Evolutionary conservation across 2,888 invertebrate species (phyloP).

Genomic region (Apamea sordens): DNA sequence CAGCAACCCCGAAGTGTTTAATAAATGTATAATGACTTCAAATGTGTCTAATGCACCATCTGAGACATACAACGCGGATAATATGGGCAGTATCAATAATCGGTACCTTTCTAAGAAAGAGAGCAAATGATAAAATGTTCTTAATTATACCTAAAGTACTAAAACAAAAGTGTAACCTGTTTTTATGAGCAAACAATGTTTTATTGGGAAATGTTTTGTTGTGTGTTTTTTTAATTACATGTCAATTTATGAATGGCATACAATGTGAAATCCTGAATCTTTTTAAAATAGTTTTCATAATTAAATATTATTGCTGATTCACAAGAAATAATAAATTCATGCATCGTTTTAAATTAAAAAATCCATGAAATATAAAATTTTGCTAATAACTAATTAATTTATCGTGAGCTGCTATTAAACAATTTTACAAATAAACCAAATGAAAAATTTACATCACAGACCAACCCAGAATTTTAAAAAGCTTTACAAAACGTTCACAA

Average conservation of each 20-base stretch:
- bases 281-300: not conserved
- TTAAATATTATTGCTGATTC: not conserved
- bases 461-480: slow-evolving; percentile 2
- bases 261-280: not conserved
- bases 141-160: not conserved
- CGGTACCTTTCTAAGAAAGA: not conserved
- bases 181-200: not conserved
- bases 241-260: not conserved
- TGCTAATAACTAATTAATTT: not conserved
- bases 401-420: not conserved
- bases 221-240: not conserved
- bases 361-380: not conserved
- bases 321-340: not conserved
- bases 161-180: too few species aligned
- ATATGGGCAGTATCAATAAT: not conserved
- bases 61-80: not conserved
- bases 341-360: not conserved
- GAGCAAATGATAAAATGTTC: not conserved
- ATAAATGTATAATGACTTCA: not conserved
- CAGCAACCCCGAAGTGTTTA: slow-evolving; percentile 2
- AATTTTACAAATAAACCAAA: slow-evolving; percentile 27
- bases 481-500: not conserved
- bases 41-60: not conserved
- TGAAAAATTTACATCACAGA: not conserved
- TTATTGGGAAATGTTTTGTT: not conserved